Percentiles rank a stretch among this genome's conserved stretches.
Evolutionary conservation across 2,113 vertebrate species (phyloP).

Genomic region (Ginglymostoma cirratum): DNA sequence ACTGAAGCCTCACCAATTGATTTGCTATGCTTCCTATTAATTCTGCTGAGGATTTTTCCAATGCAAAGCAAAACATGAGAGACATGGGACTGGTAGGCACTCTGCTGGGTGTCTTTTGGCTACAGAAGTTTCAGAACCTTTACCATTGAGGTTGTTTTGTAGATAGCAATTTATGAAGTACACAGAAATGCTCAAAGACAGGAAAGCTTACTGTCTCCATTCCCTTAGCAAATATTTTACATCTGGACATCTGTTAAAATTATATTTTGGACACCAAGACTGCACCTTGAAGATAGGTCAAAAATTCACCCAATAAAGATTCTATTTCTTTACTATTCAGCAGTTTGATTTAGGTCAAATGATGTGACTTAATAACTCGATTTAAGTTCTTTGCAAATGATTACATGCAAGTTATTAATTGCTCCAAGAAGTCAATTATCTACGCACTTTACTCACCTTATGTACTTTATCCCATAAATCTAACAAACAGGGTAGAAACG

Average conservation of each 20-base stretch:
- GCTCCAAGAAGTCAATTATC: neutral
- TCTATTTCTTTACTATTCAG: neutral
- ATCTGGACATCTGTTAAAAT: neutral
- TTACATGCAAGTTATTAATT: neutral
- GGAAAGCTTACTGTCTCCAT: neutral
- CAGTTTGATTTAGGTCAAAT: neutral
- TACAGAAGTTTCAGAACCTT: neutral
- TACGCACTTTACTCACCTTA: neutral
- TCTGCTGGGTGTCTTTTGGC: neutral
- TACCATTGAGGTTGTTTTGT: neutral
- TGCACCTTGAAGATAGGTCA: neutral
- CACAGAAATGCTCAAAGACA: neutral
- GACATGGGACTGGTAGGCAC: neutral
- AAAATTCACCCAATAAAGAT: neutral
- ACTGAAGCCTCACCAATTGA: neutral
- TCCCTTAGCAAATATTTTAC: neutral
- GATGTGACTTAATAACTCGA: too few relatives aligned
- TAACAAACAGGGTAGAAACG: constrained; percentile 7
- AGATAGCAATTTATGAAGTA: neutral
- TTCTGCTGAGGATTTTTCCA: neutral
- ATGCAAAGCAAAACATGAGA: neutral
- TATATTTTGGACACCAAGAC: neutral
- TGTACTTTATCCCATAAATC: constrained; percentile 17
- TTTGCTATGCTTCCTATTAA: neutral
- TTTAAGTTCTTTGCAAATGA: neutral